Evolutionary conservation across 2,113 vertebrate genomes (phyloP).

Genomic region (Caretta caretta): DNA sequence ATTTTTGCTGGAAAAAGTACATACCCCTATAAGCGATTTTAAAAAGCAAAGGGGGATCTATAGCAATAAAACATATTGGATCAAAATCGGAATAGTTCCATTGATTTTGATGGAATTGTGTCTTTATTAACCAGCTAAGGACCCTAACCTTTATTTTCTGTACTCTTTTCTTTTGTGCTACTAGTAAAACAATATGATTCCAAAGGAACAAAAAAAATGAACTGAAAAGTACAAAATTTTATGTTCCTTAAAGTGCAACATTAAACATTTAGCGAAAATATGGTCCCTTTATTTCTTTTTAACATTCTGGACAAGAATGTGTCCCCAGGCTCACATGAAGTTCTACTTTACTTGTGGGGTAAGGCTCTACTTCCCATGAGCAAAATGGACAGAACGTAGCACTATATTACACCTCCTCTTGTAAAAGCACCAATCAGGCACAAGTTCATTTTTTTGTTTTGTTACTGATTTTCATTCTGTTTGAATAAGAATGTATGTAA

Average conservation of each 20-base stretch:
- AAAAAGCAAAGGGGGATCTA: fast-evolving
- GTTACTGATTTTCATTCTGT: neutral
- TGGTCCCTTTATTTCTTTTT: neutral
- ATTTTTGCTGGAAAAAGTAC: neutral
- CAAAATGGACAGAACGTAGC: neutral
- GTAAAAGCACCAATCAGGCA: neutral
- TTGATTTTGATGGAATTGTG: neutral
- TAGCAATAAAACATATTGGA: neutral
- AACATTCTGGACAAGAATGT: neutral
- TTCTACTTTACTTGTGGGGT: neutral
- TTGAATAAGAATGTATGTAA: neutral
- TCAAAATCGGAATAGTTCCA: neutral
- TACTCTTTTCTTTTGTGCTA: neutral
- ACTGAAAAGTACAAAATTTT: neutral
- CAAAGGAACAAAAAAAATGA: neutral
- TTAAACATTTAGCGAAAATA: neutral
- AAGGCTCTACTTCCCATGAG: neutral
- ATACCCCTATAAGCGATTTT: neutral
- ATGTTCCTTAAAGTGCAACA: neutral
- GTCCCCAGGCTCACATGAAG: neutral
- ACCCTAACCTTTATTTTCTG: neutral
- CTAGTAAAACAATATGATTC: neutral
- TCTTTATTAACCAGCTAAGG: neutral
- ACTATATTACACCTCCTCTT: neutral
- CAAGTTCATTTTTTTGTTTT: neutral